Percentiles rank a stretch among this genome's conserved stretches.
Conservation (phyloP, 2,797 vertebrate species). For the Chelidonichthys spinosus region DNA sequence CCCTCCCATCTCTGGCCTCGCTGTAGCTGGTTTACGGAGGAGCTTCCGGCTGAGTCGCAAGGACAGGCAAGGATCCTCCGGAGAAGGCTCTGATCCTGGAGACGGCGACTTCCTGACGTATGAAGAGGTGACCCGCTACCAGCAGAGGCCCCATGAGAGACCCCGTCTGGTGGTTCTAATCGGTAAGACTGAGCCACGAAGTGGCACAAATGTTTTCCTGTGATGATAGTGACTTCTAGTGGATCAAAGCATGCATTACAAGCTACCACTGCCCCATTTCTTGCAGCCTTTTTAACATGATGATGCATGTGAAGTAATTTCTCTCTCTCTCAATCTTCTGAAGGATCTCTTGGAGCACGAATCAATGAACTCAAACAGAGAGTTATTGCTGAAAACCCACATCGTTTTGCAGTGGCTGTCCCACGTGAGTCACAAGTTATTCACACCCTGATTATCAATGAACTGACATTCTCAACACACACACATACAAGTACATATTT, state of each 20-base stretch:
- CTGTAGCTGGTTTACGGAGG: constrained; percentile 91
- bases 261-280: not conserved
- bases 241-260: constrained; percentile 29
- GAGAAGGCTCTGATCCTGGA: constrained; percentile 77
- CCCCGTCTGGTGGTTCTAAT: constrained; percentile 94
- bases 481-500: not conserved
- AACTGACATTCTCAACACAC: not conserved
- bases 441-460: not conserved
- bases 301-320: not conserved
- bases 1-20: not conserved
- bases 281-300: not conserved
- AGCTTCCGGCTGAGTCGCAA: constrained; percentile 95
- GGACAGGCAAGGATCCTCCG: constrained; percentile 84
- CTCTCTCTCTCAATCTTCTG: not conserved
- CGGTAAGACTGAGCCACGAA: constrained; percentile 80
- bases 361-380: constrained; percentile 96
- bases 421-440: constrained; percentile 87
- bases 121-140: constrained; percentile 93
- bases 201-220: not conserved
- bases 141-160: constrained; percentile 88
- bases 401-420: constrained; percentile 93
- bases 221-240: constrained; percentile 55
- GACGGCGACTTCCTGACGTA: constrained; percentile 90
- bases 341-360: constrained; percentile 93
- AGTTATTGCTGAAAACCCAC: constrained; percentile 93